phyloP scores from a whole-genome alignment of 53 echinoderm and acorn worm species.

The Paracentrotus lividus region DNA sequence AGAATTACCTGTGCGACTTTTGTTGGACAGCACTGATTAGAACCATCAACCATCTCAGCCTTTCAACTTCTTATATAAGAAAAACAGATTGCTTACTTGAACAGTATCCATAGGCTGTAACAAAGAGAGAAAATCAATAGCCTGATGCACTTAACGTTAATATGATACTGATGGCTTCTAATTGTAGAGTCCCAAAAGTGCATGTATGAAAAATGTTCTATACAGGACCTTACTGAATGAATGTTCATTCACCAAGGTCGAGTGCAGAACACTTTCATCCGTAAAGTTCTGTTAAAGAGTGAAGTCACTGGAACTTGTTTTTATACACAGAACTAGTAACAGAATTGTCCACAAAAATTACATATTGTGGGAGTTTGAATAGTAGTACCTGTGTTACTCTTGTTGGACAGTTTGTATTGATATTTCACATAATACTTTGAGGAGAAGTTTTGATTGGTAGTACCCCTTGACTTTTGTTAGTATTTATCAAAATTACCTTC shows the following conservation, averaged over 20 bases:
- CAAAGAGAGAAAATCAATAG: neutral
- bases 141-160: neutral
- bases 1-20: neutral
- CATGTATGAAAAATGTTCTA: neutral
- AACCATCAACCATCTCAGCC: neutral
- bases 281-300: constrained; percentile 5
- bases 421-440: too few species aligned
- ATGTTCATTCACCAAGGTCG: too few species aligned
- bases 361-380: neutral
- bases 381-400: neutral
- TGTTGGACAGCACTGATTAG: neutral
- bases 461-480: too few species aligned
- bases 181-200: neutral
- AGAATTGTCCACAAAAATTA: neutral
- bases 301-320: neutral
- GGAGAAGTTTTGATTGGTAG: too few species aligned
- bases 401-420: constrained; percentile 7
- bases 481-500: too few species aligned
- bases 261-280: too few species aligned
- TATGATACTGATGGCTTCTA: too few species aligned
- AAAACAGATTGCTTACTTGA: neutral
- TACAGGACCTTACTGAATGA: neutral
- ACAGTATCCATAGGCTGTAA: neutral
- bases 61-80: neutral
- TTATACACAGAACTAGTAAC: neutral